Evolutionary conservation across 1,140 invertebrate species (phyloP).

Genomic region (Drosophila bipectinata): DNA sequence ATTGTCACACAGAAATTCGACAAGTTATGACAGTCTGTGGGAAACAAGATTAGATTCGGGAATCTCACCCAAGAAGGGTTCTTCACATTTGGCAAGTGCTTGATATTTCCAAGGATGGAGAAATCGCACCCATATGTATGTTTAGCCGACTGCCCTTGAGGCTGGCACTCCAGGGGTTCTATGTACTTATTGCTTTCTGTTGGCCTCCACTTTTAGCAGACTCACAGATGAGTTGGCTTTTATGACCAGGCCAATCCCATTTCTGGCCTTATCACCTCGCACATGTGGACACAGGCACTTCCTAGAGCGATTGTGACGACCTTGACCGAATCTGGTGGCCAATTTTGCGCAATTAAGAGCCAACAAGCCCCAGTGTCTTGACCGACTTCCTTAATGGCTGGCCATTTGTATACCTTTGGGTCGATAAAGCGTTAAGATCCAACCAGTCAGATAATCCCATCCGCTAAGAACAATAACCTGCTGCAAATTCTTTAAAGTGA

Average conservation of each 20-base stretch:
- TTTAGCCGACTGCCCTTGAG: slow-evolving; percentile 27
- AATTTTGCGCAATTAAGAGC: slow-evolving; percentile 27
- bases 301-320: slow-evolving; percentile 22
- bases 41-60: slow-evolving; percentile 33
- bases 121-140: slow-evolving; percentile 33
- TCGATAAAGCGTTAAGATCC: slow-evolving; percentile 19
- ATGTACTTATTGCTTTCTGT: slow-evolving; percentile 28
- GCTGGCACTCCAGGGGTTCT: slow-evolving; percentile 21
- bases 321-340: slow-evolving; percentile 44
- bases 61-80: slow-evolving; percentile 23
- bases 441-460: slow-evolving; percentile 8
- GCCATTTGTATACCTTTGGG: slow-evolving; percentile 34
- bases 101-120: slow-evolving; percentile 22
- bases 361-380: slow-evolving; percentile 20
- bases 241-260: slow-evolving; percentile 41
- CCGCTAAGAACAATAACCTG: slow-evolving; percentile 28
- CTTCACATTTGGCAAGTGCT: slow-evolving; percentile 14
- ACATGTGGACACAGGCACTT: slow-evolving; percentile 22
- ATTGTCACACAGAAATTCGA: slow-evolving; percentile 9
- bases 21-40: slow-evolving; percentile 44
- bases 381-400: slow-evolving; percentile 48
- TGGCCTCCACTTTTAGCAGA: slow-evolving; percentile 51
- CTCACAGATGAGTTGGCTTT: slow-evolving; percentile 33
- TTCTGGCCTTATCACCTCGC: slow-evolving; percentile 25
- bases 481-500: slow-evolving; percentile 2